phyloP scores from a whole-genome alignment of 2,113 vertebrate species.

The Nyctibius bracteatus region DNA sequence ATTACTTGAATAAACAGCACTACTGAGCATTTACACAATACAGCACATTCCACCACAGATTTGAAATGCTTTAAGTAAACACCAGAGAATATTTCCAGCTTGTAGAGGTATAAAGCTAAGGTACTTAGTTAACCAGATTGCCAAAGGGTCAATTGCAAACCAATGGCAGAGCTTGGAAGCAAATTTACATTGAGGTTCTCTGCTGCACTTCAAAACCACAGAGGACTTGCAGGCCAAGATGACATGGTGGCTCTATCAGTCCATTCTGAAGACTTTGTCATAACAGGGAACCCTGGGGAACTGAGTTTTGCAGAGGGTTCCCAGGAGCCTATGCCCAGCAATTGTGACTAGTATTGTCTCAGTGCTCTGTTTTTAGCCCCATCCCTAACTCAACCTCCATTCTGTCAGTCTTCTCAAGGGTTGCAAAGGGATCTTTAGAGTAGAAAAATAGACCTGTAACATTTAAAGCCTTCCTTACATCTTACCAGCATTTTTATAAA shows the following conservation, averaged over 20 bases:
- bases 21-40: not conserved
- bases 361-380: not conserved
- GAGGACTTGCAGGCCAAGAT: not conserved
- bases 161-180: not conserved
- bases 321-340: not conserved
- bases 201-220: not conserved
- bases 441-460: not conserved
- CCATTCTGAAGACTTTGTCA: not conserved
- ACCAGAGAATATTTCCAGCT: not conserved
- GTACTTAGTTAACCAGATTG: not conserved
- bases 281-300: not conserved
- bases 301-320: not conserved
- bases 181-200: constrained; percentile 13
- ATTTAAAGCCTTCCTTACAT: not conserved
- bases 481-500: not conserved
- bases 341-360: not conserved
- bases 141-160: not conserved
- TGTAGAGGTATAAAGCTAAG: not conserved
- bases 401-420: not conserved
- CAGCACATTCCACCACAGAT: not conserved
- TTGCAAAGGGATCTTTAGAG: not conserved
- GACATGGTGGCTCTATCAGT: not conserved
- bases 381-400: not conserved
- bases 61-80: constrained; percentile 28
- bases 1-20: constrained; percentile 52